Conservation (phyloP, 1,140 invertebrate genomes). For the Sinonovacula constricta region DNA sequence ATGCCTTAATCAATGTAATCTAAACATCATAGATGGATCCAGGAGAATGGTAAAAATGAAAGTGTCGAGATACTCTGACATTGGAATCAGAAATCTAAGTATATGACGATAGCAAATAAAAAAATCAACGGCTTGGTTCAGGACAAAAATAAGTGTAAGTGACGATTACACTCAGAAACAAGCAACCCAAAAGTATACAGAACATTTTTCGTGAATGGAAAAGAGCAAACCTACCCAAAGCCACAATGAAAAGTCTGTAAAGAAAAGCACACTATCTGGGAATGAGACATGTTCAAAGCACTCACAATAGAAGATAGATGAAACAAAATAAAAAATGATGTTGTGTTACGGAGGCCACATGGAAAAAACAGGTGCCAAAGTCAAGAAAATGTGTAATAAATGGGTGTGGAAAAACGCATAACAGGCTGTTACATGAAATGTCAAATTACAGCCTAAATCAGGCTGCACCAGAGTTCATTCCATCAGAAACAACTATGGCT, state of each 20-base stretch:
- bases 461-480: too few species aligned
- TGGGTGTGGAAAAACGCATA: slow-evolving; percentile 10
- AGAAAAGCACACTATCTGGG: not conserved
- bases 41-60: not conserved
- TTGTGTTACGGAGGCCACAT: not conserved
- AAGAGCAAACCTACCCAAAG: too few species aligned
- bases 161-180: slow-evolving; percentile 1
- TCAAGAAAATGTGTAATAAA: slow-evolving; percentile 1
- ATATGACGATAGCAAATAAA: not conserved
- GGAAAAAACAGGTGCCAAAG: not conserved
- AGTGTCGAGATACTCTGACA: not conserved
- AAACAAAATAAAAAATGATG: too few species aligned
- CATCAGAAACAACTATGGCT: too few species aligned
- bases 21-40: too few species aligned
- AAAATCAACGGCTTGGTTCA: not conserved
- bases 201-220: too few species aligned
- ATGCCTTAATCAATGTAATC: too few species aligned
- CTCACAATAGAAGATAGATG: too few species aligned
- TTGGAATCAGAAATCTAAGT: not conserved
- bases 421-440: too few species aligned
- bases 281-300: not conserved
- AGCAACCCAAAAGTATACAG: not conserved
- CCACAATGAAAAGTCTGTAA: not conserved
- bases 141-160: not conserved
- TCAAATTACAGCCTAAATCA: too few species aligned